Conservation (phyloP, 2,888 invertebrate species). For the Aphrophora alni region DNA sequence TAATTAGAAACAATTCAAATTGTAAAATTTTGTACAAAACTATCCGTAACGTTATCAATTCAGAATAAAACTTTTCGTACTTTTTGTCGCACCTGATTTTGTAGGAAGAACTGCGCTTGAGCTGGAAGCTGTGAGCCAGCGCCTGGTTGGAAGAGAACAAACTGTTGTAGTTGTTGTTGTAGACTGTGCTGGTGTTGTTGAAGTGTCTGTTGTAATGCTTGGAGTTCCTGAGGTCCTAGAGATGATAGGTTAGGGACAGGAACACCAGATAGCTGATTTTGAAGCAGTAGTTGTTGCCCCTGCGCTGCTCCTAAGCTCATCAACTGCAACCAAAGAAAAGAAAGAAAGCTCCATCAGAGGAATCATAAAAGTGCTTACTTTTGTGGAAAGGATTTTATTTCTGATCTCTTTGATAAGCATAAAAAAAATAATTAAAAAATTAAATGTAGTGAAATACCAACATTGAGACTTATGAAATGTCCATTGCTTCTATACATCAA, state of each 20-base stretch:
- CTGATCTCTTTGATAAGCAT: too few relatives aligned
- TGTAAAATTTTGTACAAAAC: too few relatives aligned
- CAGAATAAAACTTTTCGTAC: too few relatives aligned
- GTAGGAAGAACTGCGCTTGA: constrained; percentile 75
- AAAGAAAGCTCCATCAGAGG: too few relatives aligned
- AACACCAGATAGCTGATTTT: constrained; percentile 57
- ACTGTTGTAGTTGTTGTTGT: constrained; percentile 60
- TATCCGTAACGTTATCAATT: too few relatives aligned
- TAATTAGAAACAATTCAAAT: too few relatives aligned
- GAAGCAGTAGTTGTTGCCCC: constrained; percentile 56
- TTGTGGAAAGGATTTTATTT: too few relatives aligned
- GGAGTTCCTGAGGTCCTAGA: constrained; percentile 57
- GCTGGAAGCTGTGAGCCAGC: constrained; percentile 59
- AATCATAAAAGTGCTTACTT: too few relatives aligned
- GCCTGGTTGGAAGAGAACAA: constrained; percentile 68
- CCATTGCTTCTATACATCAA: too few relatives aligned
- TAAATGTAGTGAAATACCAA: too few relatives aligned
- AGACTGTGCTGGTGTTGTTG: constrained; percentile 59
- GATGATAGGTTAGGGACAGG: constrained; percentile 54
- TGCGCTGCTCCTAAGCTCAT: constrained; percentile 55
- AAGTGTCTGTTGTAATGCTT: constrained; percentile 63
- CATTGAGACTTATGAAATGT: too few relatives aligned
- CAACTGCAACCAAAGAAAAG: constrained; percentile 51
- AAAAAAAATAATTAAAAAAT: too few relatives aligned
- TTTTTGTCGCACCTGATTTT: constrained; percentile 70